Evolutionary conservation across 2,113 vertebrate species (phyloP), one percentile per base, ranked within the genome.

Genomic region (Andinoacara biseriatus): DNA sequence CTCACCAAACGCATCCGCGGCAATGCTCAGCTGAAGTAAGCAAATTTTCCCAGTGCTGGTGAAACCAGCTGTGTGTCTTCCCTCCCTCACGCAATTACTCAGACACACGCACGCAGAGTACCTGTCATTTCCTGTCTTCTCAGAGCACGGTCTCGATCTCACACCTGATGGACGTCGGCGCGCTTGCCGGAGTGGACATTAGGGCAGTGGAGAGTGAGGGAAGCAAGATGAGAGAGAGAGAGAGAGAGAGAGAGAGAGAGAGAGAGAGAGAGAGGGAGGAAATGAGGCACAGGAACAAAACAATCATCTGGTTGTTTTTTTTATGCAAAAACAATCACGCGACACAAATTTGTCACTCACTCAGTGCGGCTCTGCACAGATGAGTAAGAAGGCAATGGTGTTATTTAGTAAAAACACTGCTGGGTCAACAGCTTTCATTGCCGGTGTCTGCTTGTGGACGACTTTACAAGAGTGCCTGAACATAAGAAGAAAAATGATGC

Each of bases 301-400:
- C 0, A 49, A 40, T 40, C 5, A 9, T 1, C 9, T 49, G 22
- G 40, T 67, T 49, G 63, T 49, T 67, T 6, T 46, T 15, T 46
- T 90, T 92, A 91, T 87, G 90, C 92, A 93, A 94, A 94, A 90
- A 75, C 35, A 11, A 82, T 89, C 86, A 88, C 63, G 14, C 52
- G 61, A 67, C 86, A 49, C 40, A 3, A 35, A 62, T 38, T 5
- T 10, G 72, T 86, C 49, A 82, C 78, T n/a, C 74, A 43, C 29
- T 67, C 67, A 38, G 35, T 20, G 43, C 49, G 69, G 78, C 60
- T 74, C 26, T 7, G 9, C 20, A 33, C 22, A 17, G 11, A 72
- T 17, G 67, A 82, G 46, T 13, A 62, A 49, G 59, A 43, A 54
- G 38, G 56, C 43, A 35, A 15, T 13, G 40, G 33, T 26, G 18